These are phyloP conservation scores for Elmis aenea DNA, from an alignment of 2,888 invertebrate genomes.

Conservation along the genomic window DNA sequence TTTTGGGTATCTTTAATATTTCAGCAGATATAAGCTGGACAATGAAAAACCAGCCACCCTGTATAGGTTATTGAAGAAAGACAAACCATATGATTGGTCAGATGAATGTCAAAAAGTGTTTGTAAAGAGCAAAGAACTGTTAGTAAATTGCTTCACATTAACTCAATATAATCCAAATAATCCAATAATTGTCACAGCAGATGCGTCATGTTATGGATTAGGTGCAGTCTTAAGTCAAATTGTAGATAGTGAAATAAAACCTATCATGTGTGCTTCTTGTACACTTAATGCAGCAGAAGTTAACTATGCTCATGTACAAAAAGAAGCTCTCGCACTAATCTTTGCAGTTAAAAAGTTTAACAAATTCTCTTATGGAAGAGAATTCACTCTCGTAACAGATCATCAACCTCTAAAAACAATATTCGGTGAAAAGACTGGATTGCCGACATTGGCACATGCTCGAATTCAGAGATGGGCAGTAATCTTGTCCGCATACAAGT, in stretches of 20 bases:
- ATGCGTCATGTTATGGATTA: conserved; percentile 30
- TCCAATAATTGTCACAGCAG: too few relatives aligned
- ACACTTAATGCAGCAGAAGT: conserved; percentile 32
- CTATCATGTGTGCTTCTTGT: conserved; percentile 32
- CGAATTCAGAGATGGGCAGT: conserved; percentile 3
- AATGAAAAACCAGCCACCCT: too few relatives aligned
- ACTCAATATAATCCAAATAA: too few relatives aligned
- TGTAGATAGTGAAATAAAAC: conserved; percentile 28
- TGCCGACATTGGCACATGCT: conserved; percentile 1
- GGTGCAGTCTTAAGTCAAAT: conserved; percentile 31
- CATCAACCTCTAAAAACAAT: conserved; percentile 3
- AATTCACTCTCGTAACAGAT: conserved; percentile 23
- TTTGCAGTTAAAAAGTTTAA: conserved; percentile 34
- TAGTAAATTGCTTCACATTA: too few relatives aligned
- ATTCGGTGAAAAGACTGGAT: neutral
- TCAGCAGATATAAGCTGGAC: too few relatives aligned
- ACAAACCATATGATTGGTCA: too few relatives aligned
- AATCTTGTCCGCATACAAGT: conserved; percentile 1
- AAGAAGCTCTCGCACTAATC: conserved; percentile 35
- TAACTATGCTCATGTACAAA: conserved; percentile 31
- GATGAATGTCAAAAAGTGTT: too few relatives aligned
- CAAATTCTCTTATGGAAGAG: conserved; percentile 34
- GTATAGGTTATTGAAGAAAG: too few relatives aligned
- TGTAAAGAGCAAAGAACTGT: too few relatives aligned
- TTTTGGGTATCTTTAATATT: too few relatives aligned